Percentiles rank a stretch among this genome's conserved stretches.
phyloP scores from a whole-genome alignment of 2,797 vertebrate genomes.

The Phoxinus dragarum region DNA sequence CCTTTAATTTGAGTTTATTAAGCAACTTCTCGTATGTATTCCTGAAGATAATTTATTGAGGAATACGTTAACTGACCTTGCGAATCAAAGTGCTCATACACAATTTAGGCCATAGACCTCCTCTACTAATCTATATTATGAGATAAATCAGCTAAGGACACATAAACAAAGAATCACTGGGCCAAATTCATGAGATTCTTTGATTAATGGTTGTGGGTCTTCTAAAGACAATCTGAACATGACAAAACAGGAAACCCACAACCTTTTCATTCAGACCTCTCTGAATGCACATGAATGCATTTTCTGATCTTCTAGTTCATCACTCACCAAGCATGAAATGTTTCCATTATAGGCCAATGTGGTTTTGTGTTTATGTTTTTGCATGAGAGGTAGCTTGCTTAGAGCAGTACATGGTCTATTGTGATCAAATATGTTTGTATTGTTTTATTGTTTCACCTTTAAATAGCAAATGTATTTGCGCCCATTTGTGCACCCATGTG shows the following conservation, averaged over 20 bases:
- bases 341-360: background rate
- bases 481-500: too few species aligned
- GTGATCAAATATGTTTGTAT: too few species aligned
- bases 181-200: background rate
- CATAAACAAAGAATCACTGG: too few species aligned
- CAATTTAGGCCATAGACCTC: too few species aligned
- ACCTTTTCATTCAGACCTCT: background rate
- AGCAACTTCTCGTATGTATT: background rate
- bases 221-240: background rate
- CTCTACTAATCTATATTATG: too few species aligned
- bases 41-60: background rate
- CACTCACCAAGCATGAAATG: background rate
- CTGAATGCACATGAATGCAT: background rate
- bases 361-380: background rate
- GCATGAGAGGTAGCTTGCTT: background rate
- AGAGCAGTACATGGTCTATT: too few species aligned
- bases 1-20: background rate
- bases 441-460: too few species aligned
- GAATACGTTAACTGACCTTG: background rate
- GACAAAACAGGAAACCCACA: constrained; percentile 11
- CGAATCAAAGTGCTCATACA: background rate
- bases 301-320: background rate
- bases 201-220: background rate
- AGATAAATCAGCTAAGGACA: too few species aligned
- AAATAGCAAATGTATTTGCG: too few species aligned